phyloP scores from a whole-genome alignment of 1,140 invertebrate species.

The Octopus sinensis region DNA sequence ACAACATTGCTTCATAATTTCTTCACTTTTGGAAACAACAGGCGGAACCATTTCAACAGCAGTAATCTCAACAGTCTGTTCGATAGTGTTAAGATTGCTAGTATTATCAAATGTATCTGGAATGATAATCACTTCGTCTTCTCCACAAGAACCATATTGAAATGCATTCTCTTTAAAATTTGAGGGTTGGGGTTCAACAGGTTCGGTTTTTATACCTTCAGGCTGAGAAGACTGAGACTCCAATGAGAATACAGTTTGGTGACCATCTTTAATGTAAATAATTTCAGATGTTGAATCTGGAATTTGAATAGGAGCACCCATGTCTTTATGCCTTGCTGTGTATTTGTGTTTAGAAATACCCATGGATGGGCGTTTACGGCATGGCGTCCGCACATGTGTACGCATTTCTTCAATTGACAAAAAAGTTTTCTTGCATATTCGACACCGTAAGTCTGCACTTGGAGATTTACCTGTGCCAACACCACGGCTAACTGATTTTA shows the following conservation, averaged over 20 bases:
- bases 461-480: conserved; percentile 19
- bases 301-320: neutral
- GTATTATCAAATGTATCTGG: neutral
- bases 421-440: conserved; percentile 40
- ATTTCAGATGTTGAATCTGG: neutral
- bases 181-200: neutral
- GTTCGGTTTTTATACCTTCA: neutral
- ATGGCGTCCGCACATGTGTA: conserved; percentile 41
- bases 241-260: conserved; percentile 9
- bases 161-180: neutral
- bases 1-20: neutral
- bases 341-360: neutral
- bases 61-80: neutral
- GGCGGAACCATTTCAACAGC: neutral
- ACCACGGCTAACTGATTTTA: conserved; percentile 13
- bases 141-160: neutral
- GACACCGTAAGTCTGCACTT: conserved; percentile 26
- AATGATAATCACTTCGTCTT: neutral
- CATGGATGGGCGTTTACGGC: conserved; percentile 11
- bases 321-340: neutral
- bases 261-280: conserved; percentile 8
- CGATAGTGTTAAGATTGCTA: neutral
- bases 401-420: conserved; percentile 41
- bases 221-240: neutral
- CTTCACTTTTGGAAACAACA: neutral